Evolutionary conservation across 2,888 invertebrate genomes (phyloP).

Genomic region (Lutraria lutraria): DNA sequence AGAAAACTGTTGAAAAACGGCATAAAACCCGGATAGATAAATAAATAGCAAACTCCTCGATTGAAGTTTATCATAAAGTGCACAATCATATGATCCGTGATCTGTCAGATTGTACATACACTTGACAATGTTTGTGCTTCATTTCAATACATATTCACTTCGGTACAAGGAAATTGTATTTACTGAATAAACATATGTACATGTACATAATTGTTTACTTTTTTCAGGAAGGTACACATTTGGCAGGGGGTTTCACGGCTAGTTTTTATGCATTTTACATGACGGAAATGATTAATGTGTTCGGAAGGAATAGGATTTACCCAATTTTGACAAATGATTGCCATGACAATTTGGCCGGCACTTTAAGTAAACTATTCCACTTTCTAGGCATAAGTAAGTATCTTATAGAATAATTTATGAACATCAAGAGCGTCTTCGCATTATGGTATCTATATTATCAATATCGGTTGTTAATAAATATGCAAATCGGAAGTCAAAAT

Average conservation of each 20-base stretch:
- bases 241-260: background rate
- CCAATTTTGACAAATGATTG: background rate
- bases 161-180: background rate
- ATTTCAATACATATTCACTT: too few species aligned
- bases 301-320: background rate
- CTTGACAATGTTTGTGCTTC: too few species aligned
- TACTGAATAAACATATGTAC: background rate
- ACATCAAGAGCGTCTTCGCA: too few species aligned
- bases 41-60: too few species aligned
- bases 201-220: background rate
- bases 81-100: too few species aligned
- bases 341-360: background rate
- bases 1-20: too few species aligned
- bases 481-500: too few species aligned
- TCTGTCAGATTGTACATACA: too few species aligned
- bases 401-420: background rate
- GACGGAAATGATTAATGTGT: conserved; percentile 2
- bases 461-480: too few species aligned
- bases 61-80: too few species aligned
- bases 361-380: background rate
- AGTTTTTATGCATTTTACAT: conserved; percentile 10
- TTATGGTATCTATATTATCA: too few species aligned
- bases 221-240: background rate
- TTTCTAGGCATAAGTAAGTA: conserved; percentile 19
- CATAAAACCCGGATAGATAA: too few species aligned